phyloP scores from a whole-genome alignment of 2,888 invertebrate genomes.

The Philhelius pedissequus region DNA sequence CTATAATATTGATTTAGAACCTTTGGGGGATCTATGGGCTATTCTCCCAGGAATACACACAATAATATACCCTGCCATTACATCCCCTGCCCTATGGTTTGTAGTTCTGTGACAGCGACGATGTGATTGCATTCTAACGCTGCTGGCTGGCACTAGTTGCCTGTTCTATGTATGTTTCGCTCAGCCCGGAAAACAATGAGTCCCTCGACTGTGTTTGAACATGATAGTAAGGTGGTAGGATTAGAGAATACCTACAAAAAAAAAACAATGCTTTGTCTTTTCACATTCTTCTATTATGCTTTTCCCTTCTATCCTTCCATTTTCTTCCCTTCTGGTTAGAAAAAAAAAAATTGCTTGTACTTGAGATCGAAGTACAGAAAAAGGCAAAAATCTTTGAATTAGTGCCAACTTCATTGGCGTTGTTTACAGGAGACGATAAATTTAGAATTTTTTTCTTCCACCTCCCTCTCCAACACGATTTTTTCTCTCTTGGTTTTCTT shows the following conservation, averaged over 20 bases:
- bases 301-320: neutral
- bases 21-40: constrained; percentile 5
- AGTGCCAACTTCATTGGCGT: constrained; percentile 66
- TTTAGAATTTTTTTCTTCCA: constrained; percentile 24
- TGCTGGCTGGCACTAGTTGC: constrained; percentile 21
- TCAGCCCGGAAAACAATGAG: constrained; percentile 11
- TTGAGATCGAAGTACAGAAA: constrained; percentile 4
- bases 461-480: too few relatives aligned
- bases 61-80: neutral
- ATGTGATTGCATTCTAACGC: neutral
- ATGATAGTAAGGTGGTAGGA: neutral
- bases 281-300: constrained; percentile 28
- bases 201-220: constrained; percentile 4
- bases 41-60: constrained; percentile 9
- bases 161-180: constrained; percentile 8
- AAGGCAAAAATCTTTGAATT: constrained; percentile 57
- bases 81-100: too few relatives aligned
- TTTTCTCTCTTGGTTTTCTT: neutral
- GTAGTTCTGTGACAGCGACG: constrained; percentile 6
- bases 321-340: constrained; percentile 14
- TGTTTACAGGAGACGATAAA: constrained; percentile 65
- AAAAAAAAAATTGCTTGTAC: neutral
- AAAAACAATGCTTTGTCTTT: constrained; percentile 49
- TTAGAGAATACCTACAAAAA: constrained; percentile 3
- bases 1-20: constrained; percentile 40